Evolutionary conservation across 2,113 vertebrate species (phyloP), one percentile per base, ranked within the genome.

Genomic region (Cyanocitta stelleri): DNA sequence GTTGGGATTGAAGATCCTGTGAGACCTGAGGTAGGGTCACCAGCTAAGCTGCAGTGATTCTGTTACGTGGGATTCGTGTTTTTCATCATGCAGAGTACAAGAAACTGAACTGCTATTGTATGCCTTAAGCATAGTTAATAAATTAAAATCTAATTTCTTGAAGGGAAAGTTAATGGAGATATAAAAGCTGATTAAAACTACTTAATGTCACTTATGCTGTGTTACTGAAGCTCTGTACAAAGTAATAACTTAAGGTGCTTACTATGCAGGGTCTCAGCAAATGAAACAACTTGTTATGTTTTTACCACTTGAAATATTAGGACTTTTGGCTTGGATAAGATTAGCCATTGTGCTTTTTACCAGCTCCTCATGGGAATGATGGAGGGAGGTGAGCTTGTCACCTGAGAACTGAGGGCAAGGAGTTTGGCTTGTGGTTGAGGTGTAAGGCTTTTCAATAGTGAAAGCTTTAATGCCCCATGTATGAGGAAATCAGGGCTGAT

Each of bases 1-100:
- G 99, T 99, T 93, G 99, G 99, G 84, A 99, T 99, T 89, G 99
- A 99, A 98, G 99, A 99, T 94, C 99, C 99, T 14, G 99, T 99
- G 93, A 98, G 99, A 97, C 98, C 98, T 24, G 99, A 99, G 98
- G 99, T 99, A 90, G 68, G 96, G 29, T 61, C 39, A 24, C 24
- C 49, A 77, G 37, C 55, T 67, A 20, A 85, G 54, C 68, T 67
- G 62, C 39, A 55, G 41, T 6, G 37, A 23, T 81, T 89, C 39
- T 66, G 13, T 56, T 88, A 37, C 17, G 22, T 1, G 18, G 64
- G 39, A 33, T 86, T 91, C 16, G 2, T 32, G 39, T 20, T 80
- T 30, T 76, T 93, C 2, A 1, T 79, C 26, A 2, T 30, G 41
- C 19, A 79, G 69, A 76, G 22, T 62, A 44, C 48, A 78, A 84